Percentiles rank a stretch among this genome's conserved stretches.
These are phyloP conservation scores for Gypaetus barbatus DNA, from an alignment of 2,797 vertebrate genomes.

Conservation along the genomic window DNA sequence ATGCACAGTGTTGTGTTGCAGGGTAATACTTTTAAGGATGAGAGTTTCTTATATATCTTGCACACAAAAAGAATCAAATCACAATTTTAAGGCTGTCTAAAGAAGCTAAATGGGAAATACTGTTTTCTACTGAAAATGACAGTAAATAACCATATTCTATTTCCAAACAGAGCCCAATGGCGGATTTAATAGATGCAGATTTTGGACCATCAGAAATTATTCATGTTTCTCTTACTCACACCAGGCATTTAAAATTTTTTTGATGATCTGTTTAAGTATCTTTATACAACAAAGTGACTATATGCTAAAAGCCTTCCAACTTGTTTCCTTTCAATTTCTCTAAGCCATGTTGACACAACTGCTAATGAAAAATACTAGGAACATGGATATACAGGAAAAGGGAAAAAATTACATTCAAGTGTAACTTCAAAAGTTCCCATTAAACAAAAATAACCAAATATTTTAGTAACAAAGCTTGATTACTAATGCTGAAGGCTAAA, in stretches of 20 bases:
- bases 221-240: not conserved
- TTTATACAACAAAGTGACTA: not conserved
- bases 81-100: not conserved
- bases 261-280: rapidly evolving
- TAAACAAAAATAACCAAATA: not conserved
- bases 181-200: not conserved
- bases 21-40: not conserved
- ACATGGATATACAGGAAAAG: not conserved
- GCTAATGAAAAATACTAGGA: not conserved
- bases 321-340: not conserved
- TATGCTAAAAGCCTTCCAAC: not conserved
- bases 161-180: not conserved
- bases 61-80: not conserved
- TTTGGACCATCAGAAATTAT: not conserved
- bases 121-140: not conserved
- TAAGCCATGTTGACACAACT: not conserved
- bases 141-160: not conserved
- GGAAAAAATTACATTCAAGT: not conserved
- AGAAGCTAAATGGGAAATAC: not conserved
- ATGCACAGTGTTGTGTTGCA: not conserved
- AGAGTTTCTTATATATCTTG: not conserved
- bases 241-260: rapidly evolving
- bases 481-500: not conserved
- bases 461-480: not conserved
- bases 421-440: not conserved